Base-by-base conservation (phyloP, 2,888 invertebrate genomes). In the Andrena bucephala region DNA sequence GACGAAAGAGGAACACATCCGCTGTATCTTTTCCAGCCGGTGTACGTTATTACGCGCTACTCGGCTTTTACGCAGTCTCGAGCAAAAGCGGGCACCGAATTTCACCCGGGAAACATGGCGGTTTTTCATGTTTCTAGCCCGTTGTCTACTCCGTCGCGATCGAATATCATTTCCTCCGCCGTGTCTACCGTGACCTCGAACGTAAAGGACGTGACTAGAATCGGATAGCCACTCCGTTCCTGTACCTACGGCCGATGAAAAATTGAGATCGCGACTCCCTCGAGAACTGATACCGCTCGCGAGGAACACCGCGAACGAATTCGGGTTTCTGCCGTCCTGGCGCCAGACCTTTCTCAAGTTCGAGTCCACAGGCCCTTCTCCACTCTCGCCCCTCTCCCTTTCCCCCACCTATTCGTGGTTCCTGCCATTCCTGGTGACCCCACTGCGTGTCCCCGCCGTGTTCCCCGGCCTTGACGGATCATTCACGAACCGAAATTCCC, bases 381-480 rank as follows among this genome's bases (percentile, higher is more conserved):
- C 33, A 60, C 78, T 75, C 48, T 48, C 57, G 13, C 57, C 72
- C 50, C 63, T 76, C 33, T 33, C 68, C 24, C 54, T 54, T 50
- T 27, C 60, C 50, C 7, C 57, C 62, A 29, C 24, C 62, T 75
- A 67, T 27, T 33, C 76, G 31, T 67, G 59, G 20, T 73, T 68
- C 60, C 60, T 77, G 52, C 60, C 81, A 74, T 85, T 85, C 68
- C 71, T 60, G 81, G 75, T 63, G 74, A 81, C 77, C 69, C 85
- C 75, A 81, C 84, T 75, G 72, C 77, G 71, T 62, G 73, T 73
- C 67, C 69, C 81, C 60, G 70, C 83, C 72, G 57, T 10, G 42
- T 33, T 48, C 63, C 36, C 66, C 81, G 81, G 76, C 85, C 82
- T 87, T 89, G 87, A 68, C 84, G 81, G 60, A 89, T 88, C 87